Base-by-base conservation (phyloP, 2,113 vertebrate genomes). In the Asarcornis scutulata region DNA sequence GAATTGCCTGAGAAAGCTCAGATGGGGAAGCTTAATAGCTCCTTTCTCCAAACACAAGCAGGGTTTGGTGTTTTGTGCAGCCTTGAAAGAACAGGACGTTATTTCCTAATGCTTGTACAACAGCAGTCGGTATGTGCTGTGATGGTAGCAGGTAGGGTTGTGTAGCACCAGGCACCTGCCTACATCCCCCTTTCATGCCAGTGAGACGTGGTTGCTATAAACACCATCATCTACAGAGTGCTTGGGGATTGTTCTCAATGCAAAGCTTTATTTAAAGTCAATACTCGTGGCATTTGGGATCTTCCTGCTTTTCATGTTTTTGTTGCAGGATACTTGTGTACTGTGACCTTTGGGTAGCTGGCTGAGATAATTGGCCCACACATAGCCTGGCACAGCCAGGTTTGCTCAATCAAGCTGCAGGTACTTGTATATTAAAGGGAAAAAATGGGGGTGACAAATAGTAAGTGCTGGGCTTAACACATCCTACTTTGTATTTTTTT, bases 381-480 rank as follows among this genome's bases (percentile, higher is more conserved):
- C 5, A 12, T 69, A 29, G 48, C 46, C 52, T 23, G 48, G 44
- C 12, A 20, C 32, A 18, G 69, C 76, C 38, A n/a, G 15, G 21
- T 32, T 40, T 67, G 13, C 88, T 52, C 63, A 8, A 7, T 42
- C 46, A 7, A 22, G 67, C 91, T 87, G 76, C 56, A 62, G 69
- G 69, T 26, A 62, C 48, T 42, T 15, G 6, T 79, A 48, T 46
- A 1, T 53, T 69, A 73, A 52, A 44, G 79, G 93, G 32, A 23
- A 77, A 77, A 84, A 32, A 66, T 18, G 80, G 83, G 84, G 87
- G 68, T 94, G 91, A 91, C 71, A 88, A 93, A n/a, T n/a, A n/a
- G n/a, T n/a, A n/a, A n/a, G n/a, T n/a, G n/a, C n/a, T n/a, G n/a
- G n/a, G n/a, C n/a, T n/a, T n/a, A n/a, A n/a, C n/a, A n/a, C n/a